Evolutionary conservation across 1,140 invertebrate genomes (phyloP), one percentile per base, ranked within the genome.

Genomic region (Diuraphis noxia): DNA sequence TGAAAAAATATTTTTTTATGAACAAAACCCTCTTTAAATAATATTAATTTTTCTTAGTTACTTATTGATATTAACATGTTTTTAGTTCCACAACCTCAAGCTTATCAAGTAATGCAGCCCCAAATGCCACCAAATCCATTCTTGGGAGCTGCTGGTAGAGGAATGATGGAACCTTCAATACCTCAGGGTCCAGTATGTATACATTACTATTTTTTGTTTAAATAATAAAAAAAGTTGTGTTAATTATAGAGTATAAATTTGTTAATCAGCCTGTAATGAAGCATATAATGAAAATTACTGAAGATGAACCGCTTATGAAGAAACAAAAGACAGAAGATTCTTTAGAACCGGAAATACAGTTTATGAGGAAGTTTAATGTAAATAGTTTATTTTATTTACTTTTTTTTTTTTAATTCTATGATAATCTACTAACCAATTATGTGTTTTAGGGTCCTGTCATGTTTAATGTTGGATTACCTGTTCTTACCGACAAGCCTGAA

Each of bases 271-370:
- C 91, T 77, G 88, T 86, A n/a, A 93, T 93, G 92, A 93, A 93
- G 46, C 93, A 93, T 91, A 79, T 79, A 52, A 85, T 91, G 21
- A 87, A 92, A 36, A 85, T 92, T 1, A 93, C 94, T 56, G 96
- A 97, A 46, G 98, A 98, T 91, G 98, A 98, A 93, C 98, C 98
- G 4, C 95, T 96, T 0, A 94, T 96, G 34, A 99, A 99, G 94
- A 97, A 98, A 93, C 94, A 96, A 56, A 96, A 98, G 91, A 98
- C 97, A 0, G 99, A 99, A 94, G 98, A 99, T 93, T 96, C 96
- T 46, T 95, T 99, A 1, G 96, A 99, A 92, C 97, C 98, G 0
- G 99, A 99, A 94, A 95, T 95, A 92, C 95, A 96, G 38, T 99
- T 98, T 95, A 94, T 98, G 36, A 94, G 96, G 30, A 95, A 96